A percentile compares a stretch with the other conserved stretches of the same genome.
phyloP scores from a whole-genome alignment of 2,113 vertebrate genomes.

The Paralichthys olivaceus region DNA sequence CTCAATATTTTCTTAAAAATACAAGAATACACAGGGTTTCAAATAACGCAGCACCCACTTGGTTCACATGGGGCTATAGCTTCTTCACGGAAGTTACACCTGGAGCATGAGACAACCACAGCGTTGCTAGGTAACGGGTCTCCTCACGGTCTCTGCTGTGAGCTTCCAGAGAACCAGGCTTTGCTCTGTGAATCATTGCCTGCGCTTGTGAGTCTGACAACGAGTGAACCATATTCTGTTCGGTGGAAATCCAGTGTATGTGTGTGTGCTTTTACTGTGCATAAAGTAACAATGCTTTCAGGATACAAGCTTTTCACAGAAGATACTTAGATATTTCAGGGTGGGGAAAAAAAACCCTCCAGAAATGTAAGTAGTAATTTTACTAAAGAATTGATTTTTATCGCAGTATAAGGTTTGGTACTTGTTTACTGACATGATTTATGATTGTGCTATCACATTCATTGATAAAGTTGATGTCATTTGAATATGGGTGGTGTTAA shows the following conservation, averaged over 20 bases:
- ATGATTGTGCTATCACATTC: not conserved
- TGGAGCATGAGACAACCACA: conserved; percentile 72
- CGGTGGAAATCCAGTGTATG: not conserved
- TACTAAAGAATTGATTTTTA: no score
- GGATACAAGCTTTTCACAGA: not conserved
- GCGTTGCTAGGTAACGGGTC: conserved; percentile 82
- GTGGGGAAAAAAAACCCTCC: no score
- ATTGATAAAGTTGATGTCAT: not conserved
- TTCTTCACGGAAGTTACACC: conserved; percentile 69
- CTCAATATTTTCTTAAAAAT: conserved; percentile 39
- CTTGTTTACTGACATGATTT: no score
- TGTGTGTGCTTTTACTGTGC: conserved; percentile 2
- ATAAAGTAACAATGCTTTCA: conserved; percentile 10
- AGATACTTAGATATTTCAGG: no score
- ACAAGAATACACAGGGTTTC: conserved; percentile 54
- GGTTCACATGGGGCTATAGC: conserved; percentile 58
- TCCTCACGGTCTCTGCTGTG: conserved; percentile 57
- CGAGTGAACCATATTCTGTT: conserved; percentile 20
- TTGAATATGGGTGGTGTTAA: no score
- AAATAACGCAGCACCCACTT: conserved; percentile 48
- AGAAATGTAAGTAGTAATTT: no score
- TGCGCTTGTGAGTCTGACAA: conserved; percentile 26
- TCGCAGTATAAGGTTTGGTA: no score
- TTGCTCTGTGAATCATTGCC: conserved; percentile 62
- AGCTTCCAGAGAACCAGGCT: conserved; percentile 61